Evolutionary conservation across 2,888 invertebrate species (phyloP).

Genomic region (Molorchus minor): DNA sequence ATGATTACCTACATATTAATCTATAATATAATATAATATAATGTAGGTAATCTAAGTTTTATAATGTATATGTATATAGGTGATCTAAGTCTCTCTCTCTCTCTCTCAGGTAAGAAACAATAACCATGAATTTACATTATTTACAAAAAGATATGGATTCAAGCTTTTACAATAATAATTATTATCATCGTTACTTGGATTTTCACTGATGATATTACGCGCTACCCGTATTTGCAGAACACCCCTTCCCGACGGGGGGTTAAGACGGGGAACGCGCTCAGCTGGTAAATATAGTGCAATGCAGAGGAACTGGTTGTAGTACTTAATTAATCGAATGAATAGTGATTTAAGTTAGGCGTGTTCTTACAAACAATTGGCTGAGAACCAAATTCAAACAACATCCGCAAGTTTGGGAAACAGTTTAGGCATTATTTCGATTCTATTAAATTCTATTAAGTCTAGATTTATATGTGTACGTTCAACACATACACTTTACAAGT

Average conservation of each 20-base stretch:
- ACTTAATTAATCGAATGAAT: constrained; percentile 60
- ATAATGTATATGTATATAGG: no score
- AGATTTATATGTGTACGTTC: constrained; percentile 57
- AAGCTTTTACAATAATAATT: no score
- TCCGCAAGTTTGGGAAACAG: constrained; percentile 57
- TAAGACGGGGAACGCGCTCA: background rate
- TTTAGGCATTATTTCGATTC: constrained; percentile 59
- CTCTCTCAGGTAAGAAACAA: no score
- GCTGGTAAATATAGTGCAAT: constrained; percentile 20
- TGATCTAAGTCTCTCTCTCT: no score
- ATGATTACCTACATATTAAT: no score
- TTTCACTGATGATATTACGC: no score
- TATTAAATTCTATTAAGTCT: constrained; percentile 62
- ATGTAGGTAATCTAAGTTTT: no score
- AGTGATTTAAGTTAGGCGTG: constrained; percentile 60
- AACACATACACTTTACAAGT: constrained; percentile 51
- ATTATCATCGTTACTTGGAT: no score
- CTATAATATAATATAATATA: no score
- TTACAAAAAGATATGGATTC: no score
- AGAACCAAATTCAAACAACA: constrained; percentile 61
- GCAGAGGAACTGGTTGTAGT: constrained; percentile 23
- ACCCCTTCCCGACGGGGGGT: constrained; percentile 6
- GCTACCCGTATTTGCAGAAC: constrained; percentile 11
- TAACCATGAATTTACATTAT: no score
- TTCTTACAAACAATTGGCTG: constrained; percentile 62